Conservation (phyloP, 2,888 invertebrate species). For the Spisula solida region DNA sequence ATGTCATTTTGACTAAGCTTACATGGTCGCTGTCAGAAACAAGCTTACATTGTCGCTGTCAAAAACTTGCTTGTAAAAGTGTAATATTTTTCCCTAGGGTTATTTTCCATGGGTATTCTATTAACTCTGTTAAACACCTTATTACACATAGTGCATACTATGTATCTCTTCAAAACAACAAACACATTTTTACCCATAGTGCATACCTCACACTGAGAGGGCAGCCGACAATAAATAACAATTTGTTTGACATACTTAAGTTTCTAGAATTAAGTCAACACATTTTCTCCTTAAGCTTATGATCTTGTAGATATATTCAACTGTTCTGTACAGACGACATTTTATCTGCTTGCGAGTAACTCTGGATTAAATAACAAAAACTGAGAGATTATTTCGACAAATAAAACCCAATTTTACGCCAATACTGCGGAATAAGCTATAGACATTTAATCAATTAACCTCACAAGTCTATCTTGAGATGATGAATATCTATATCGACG, state of each 20-base stretch:
- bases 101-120: too few relatives aligned
- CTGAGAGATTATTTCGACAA: not conserved
- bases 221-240: not conserved
- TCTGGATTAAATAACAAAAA: conserved; percentile 24
- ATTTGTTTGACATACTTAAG: conserved; percentile 30
- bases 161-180: too few relatives aligned
- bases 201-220: not conserved
- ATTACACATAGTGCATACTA: not conserved
- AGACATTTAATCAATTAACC: conserved; percentile 8
- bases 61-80: too few relatives aligned
- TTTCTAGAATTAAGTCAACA: conserved; percentile 11
- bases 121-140: not conserved
- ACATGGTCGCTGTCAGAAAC: too few relatives aligned
- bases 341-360: conserved; percentile 32
- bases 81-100: too few relatives aligned
- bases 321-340: not conserved
- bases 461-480: conserved; percentile 4
- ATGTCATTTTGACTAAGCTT: too few relatives aligned
- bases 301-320: not conserved
- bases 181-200: not conserved
- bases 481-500: conserved; percentile 1
- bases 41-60: too few relatives aligned
- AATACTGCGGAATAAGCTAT: not conserved
- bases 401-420: conserved; percentile 12
- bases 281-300: conserved; percentile 3